Evolutionary conservation across 2,113 vertebrate species (phyloP), one percentile per base, ranked within the genome.

Genomic region (Elanus axillaris): DNA sequence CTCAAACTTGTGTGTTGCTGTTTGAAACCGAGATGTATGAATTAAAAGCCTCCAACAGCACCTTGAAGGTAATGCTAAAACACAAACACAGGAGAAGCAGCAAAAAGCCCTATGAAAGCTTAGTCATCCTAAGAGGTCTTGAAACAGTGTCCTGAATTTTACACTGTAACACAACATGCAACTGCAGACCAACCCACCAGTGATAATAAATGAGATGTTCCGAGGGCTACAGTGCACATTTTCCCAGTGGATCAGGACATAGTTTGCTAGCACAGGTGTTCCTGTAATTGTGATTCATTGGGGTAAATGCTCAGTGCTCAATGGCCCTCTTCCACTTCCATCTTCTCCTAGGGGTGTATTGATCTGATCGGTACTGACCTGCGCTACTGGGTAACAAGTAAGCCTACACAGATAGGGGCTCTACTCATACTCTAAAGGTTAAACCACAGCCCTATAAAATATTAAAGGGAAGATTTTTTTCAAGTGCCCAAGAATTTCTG

Each of bases 281-380:
- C 88, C 86, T 82, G 43, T 98, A 98, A 98, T 98, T 98, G 98
- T 98, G 98, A 98, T 98, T 97, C 97, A 98, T 96, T 94, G 97
- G 96, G 58, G 78, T 95, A 97, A 97, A 93, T 89, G 94, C 90
- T 96, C 86, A 23, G 93, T 97, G 97, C 95, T 97, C 97, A 95
- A 40, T 91, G 97, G 95, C 86, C 96, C 96, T 97, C 93, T 74
- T 78, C 78, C 87, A 16, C 53, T 96, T 94, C 96, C 45, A 7
- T 81, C 97, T 97, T 90, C 86, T 94, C 96, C 85, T 79, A 88
- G 79, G 95, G 95, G 83, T 88, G 78, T 92, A 96, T 96, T 92
- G 96, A 96, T 96, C 96, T 94, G 74, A 79, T 95, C 83, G 62
- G 68, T 75, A 81, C 94, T 96, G 95, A 92, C 88, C 92, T 80